Conservation (phyloP, 2,797 vertebrate species). For the Euthynnus affinis region DNA sequence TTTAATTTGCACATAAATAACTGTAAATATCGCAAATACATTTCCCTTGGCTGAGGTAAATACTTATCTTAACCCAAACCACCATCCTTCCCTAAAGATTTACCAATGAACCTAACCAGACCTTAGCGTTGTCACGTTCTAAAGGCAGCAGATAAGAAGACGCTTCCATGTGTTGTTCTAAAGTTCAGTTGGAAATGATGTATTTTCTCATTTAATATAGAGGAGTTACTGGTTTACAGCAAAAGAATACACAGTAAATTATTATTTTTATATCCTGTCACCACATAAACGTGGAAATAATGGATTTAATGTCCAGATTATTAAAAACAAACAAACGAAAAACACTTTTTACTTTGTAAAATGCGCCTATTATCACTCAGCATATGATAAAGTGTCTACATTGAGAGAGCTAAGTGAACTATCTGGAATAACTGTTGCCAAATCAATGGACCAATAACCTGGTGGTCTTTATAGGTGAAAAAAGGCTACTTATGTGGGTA, state of each 20-base stretch:
- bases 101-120: background rate
- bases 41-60: too few relatives aligned
- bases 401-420: background rate
- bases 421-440: background rate
- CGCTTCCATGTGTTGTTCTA: background rate
- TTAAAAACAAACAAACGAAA: background rate
- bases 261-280: background rate
- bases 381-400: background rate
- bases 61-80: too few relatives aligned
- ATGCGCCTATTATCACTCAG: background rate
- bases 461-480: background rate
- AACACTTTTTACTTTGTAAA: background rate
- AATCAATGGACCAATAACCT: conserved; percentile 3
- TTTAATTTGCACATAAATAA: too few relatives aligned
- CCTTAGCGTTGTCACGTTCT: background rate
- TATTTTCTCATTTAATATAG: too few relatives aligned
- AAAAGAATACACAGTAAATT: background rate
- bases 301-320: background rate
- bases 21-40: too few relatives aligned
- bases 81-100: too few relatives aligned
- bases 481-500: background rate
- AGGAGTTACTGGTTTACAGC: too few relatives aligned
- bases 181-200: background rate
- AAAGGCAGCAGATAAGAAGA: background rate
- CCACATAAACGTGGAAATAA: background rate